Evolutionary conservation across 2,113 vertebrate genomes (phyloP), one percentile per base, ranked within the genome.

Genomic region (Urocolius indicus): DNA sequence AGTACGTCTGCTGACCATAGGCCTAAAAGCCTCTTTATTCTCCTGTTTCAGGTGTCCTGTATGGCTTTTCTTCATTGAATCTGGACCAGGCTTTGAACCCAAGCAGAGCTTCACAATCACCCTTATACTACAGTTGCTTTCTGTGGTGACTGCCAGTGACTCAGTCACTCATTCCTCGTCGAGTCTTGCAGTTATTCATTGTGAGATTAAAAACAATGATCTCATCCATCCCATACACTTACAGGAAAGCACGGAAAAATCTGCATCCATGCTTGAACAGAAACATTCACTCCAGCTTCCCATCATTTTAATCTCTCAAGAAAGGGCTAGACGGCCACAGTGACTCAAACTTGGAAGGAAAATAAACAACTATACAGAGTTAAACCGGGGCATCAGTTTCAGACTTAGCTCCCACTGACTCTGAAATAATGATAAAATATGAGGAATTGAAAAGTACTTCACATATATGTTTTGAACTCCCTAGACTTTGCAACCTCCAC

Each of bases 371-470:
- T 81, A 15, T 7, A 55, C 61, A 75, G 72, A 88, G 24, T 72
- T 90, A 81, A 92, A 67, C 49, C 22, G 16, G 7, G 0, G 75
- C 68, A 96, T 32, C 85, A 75, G 55, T 86, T 88, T 94, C 68
- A 87, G 68, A 80, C 58, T 72, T 45, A 68, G 48, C 65, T 96
- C 65, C 88, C 87, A 16, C 65, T 88, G 88, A 52, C 75, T 96
- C 54, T 11, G 58, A 95, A 90, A 82, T 55, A 19, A 94, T 65
- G 82, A 92, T 78, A 94, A 93, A 93, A 93, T 89, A 94, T 4
- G 43, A 96, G 74, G 45, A 92, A 95, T 20, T 91, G 73, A 91
- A 87, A 94, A 95, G 66, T 74, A 76, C 41, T 92, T 79, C 75
- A 55, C 61, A 16, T 86, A 63, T 94, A 61, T 84, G 92, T 95